Evolutionary conservation across 2,113 vertebrate species (phyloP), one percentile per base, ranked within the genome.

Genomic region (Sinocyclocheilus maitianheensis): DNA sequence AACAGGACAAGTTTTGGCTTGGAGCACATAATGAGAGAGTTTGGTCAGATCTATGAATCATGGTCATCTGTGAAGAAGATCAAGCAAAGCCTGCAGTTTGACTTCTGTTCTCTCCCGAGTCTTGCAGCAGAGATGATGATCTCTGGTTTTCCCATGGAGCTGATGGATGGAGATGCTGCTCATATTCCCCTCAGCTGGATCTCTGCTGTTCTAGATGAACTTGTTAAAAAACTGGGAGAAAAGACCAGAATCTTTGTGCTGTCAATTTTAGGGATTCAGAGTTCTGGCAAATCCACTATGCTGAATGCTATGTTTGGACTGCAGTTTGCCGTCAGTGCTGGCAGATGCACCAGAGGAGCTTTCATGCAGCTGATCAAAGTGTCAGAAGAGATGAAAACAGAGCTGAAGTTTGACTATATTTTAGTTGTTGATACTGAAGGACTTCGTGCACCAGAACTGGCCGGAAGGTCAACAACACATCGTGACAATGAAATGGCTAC

Each of bases 91-190:
- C 14, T 53, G 14, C 51, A 53, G 51, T 53, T 53, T 53, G 51
- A 53, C 51, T 5, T 53, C 51, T 53, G 51, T 53, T 53, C 51
- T 53, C 51, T 53, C 14, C 51, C 51, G 4, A 5, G 51, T 4
- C 51, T 53, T 53, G 51, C 51, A 53, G 51, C 51, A 53, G 51
- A 53, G 14, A 53, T 53, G 51, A 53, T 53, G 51, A 16, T 53
- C 51, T 53, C 14, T 1, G 51, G 51, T 0, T 53, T 53, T 5
- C 51, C 51, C 1, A 53, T 53, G 30, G 96, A 97, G 87, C 91
- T 96, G 84, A 95, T 97, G 94, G 95, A 96, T 58, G 96, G 95
- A 0, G 95, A 97, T 79, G 93, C 94, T 72, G 94, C 93, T 10
- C 94, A 96, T 5, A 86, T 96, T 11, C 93, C 96, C 12, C 24